These are phyloP conservation scores for Xyrauchen texanus DNA, from an alignment of 2,113 vertebrate species.

Conservation along the genomic window DNA sequence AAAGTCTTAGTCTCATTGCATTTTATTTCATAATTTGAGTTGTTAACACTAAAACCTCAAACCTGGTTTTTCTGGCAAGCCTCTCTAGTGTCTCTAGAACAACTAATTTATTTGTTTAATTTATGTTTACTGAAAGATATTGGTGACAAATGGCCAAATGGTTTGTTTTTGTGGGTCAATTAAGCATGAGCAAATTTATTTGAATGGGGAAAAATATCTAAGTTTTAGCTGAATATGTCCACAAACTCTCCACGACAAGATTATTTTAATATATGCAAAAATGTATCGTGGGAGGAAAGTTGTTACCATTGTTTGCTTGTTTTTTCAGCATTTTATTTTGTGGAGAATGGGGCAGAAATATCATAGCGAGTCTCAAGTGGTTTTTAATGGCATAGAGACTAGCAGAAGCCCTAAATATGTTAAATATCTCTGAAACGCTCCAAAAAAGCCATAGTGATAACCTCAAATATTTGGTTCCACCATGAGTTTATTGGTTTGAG, in stretches of 20 bases:
- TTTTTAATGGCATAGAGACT: too few species aligned
- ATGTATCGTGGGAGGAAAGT: not conserved
- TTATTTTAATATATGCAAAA: not conserved
- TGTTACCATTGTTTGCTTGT: too few species aligned
- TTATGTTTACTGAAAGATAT: not conserved
- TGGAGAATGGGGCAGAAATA: not conserved
- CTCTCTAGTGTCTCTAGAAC: not conserved
- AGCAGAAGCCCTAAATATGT: too few species aligned
- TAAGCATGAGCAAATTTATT: too few species aligned
- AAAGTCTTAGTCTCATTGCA: not conserved
- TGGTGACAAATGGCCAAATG: not conserved
- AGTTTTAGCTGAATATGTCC: not conserved
- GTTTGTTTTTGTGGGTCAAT: too few species aligned
- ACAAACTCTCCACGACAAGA: conserved; percentile 6
- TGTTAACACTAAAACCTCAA: conserved; percentile 4
- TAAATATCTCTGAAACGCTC: too few species aligned
- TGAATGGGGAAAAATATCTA: too few species aligned
- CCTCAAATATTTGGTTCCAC: not conserved
- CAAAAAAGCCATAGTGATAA: not conserved
- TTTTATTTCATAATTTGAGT: not conserved
- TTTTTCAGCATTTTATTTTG: not conserved
- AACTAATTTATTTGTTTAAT: not conserved
- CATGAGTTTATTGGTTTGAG: not conserved
- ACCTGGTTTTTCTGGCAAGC: conserved; percentile 22
- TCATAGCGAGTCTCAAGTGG: too few species aligned